These are phyloP conservation scores for Colossoma macropomum DNA, from an alignment of 2,113 vertebrate genomes.

Conservation along the genomic window DNA sequence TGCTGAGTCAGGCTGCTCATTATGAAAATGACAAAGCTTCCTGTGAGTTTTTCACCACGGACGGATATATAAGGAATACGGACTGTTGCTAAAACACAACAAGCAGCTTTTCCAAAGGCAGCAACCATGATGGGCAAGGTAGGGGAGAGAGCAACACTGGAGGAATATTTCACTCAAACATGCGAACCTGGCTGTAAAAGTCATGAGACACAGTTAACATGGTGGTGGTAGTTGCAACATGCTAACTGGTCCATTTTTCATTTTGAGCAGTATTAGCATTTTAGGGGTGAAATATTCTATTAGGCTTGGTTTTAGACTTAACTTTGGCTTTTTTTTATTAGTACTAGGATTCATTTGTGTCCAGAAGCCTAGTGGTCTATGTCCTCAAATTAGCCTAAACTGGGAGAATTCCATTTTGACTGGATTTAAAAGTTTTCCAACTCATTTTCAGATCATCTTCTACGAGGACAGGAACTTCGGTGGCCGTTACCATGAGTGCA, in stretches of 20 bases:
- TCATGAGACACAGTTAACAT: not conserved
- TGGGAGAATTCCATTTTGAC: not conserved
- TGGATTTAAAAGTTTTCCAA: not conserved
- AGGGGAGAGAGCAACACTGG: not conserved
- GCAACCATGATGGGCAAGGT: constrained; percentile 9
- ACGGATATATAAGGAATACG: not conserved
- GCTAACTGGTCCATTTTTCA: too few relatives aligned
- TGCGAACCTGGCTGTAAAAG: not conserved
- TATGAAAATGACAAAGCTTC: not conserved
- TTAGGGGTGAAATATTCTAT: too few relatives aligned
- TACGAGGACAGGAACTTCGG: constrained; percentile 78
- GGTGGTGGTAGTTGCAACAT: too few relatives aligned
- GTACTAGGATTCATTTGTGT: not conserved
- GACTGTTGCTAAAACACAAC: not conserved
- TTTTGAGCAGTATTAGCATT: too few relatives aligned
- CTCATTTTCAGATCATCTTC: constrained; percentile 65
- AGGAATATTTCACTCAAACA: not conserved
- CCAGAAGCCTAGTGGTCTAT: not conserved
- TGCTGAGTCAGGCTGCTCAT: constrained; percentile 1
- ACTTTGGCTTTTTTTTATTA: too few relatives aligned
- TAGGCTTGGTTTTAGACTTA: too few relatives aligned
- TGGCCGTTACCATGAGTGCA: constrained; percentile 74
- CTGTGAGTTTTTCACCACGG: not conserved
- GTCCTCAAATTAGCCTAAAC: not conserved
- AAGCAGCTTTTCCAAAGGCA: not conserved